Evolutionary conservation across 2,113 vertebrate genomes (phyloP), one percentile per base, ranked within the genome.

Genomic region (Sinosuthora webbiana): DNA sequence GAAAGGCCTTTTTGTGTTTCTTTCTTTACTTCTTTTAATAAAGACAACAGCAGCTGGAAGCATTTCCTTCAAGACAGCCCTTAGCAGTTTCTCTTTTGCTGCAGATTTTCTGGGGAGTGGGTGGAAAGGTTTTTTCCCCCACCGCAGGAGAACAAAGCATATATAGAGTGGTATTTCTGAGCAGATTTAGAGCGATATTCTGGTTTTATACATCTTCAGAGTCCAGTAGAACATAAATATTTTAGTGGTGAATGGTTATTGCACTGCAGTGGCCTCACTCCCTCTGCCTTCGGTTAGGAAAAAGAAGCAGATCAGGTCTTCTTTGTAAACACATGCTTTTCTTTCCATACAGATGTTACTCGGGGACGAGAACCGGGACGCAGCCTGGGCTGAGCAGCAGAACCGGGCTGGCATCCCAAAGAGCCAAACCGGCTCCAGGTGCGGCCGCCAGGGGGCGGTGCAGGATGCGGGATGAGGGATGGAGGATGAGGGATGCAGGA

Each of bases 11-110:
- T 86, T 62, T 63, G 57, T 87, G 65, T 95, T 93, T 80, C 82
- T 77, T 83, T 81, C 85, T 90, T 95, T 90, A 50, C 71, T 92
- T 80, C 79, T 96, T 95, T 92, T 96, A 86, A 89, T 94, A 81
- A 86, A 93, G 92, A 94, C 82, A 94, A 86, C 76, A 91, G 67
- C 68, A 92, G 63, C 76, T 95, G 76, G 68, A 94, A 94, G 60
- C 25, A 33, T 77, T 95, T 93, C 71, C 92, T 88, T 94, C 67
- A 90, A 91, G 82, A 83, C 16, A 62, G 45, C 55, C 53, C 45
- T 87, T 28, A 60, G 74, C 15, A 7, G 17, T 50, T 89, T 90
- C 82, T 52, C 56, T 79, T 95, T 93, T 62, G 62, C 78, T 68
- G 49, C 44, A 19, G 8, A 76, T 95, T 93, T 77, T 90, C 59